These are phyloP conservation scores for Pseudopodoces humilis DNA, from an alignment of 2,113 vertebrate species.

Conservation along the genomic window DNA sequence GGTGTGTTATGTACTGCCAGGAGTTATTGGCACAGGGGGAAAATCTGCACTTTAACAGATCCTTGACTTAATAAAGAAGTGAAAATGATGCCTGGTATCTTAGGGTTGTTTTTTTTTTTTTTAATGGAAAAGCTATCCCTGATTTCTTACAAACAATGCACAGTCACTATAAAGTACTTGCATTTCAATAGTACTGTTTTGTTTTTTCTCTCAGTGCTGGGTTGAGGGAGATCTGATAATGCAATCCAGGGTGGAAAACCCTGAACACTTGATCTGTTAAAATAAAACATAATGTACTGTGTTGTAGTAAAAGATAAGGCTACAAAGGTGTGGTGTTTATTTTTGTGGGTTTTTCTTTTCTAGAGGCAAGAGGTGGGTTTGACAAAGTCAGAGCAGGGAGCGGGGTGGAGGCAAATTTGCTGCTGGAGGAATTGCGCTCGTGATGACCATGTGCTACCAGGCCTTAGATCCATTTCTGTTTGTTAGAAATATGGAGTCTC, in stretches of 20 bases:
- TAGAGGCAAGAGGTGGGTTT: not conserved
- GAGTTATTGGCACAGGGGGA: not conserved
- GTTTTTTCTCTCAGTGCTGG: not conserved
- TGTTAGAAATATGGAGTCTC: not conserved
- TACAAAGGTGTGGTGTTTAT: not conserved
- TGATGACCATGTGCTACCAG: not conserved
- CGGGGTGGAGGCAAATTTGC: accelerated
- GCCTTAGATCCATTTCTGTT: not conserved
- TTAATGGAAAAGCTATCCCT: not conserved
- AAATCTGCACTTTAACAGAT: slow-evolving; percentile 34
- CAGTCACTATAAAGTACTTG: slow-evolving; percentile 10
- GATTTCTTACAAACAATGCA: slow-evolving; percentile 9
- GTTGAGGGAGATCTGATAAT: slow-evolving; percentile 13
- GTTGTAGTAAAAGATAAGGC: slow-evolving; percentile 24
- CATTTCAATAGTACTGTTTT: not conserved
- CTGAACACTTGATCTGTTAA: slow-evolving; percentile 11
- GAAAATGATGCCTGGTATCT: slow-evolving; percentile 48
- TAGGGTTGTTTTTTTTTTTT: not conserved
- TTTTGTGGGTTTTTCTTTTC: not conserved
- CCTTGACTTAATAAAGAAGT: slow-evolving; percentile 41
- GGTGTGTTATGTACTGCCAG: not conserved
- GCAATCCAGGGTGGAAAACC: not conserved
- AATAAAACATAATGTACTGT: not conserved
- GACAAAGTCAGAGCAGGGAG: not conserved
- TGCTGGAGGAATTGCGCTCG: not conserved